Base-by-base conservation (phyloP, 2,797 vertebrate genomes). In the Spizella passerina region DNA sequence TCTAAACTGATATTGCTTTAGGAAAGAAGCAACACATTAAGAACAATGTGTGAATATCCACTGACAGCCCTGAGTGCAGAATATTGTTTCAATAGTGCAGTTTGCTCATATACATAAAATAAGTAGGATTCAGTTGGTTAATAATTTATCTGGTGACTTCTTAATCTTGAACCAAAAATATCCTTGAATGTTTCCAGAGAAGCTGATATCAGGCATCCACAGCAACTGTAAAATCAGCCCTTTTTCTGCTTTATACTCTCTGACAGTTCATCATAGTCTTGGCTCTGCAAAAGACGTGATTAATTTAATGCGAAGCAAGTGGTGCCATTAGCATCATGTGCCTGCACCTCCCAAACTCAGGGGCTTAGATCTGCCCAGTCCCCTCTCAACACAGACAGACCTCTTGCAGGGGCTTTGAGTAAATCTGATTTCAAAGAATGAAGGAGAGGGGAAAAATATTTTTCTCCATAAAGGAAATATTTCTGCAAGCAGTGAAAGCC, bases 131-230 rank as follows among this genome's bases (percentile, higher is more conserved):
- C 82, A 82, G 56, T 85, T 90, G 79, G 50, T 86, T 95, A 97
- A 96, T 95, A 96, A 82, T 94, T 88, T 96, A 92, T 96, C 63
- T 78, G 49, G 70, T 89, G 94, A 41, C 86, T 94, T 78, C 91
- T 96, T 93, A 97, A 96, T 96, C 86, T 92, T 83, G 64, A 97
- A 95, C 80, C 96, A 94, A 94, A 91, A 82, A 95, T 88, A 96
- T 81, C 82, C 46, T 95, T 83, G 79, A 87, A 94, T 82, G 43
- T 69, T 96, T 95, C 84, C 90, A 95, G 89, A 90, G 46, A 83
- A 92, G 83, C 41, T 94, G 56, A 82, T 86, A 95, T 92, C 89
- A 96, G 79, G 61, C 84, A 95, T 69, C 79, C 72, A 93, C 91
- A 78, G 86, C 86, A 93, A 93, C 76, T 75, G 91, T 92, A 92